Conservation (phyloP, 2,888 invertebrate species). For the Pinctada fucata region DNA sequence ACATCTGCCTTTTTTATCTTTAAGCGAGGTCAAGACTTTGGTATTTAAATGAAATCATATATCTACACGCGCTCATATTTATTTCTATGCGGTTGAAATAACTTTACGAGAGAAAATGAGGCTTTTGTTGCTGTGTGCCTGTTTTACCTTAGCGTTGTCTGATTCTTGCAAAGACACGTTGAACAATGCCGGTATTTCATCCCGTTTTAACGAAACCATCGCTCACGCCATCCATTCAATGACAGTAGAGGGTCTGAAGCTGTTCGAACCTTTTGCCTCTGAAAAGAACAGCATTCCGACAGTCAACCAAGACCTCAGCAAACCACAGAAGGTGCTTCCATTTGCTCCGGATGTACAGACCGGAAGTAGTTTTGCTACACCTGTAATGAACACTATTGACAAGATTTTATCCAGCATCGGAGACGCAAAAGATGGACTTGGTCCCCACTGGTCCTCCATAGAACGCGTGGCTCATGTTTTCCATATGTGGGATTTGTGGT, state of each 20-base stretch:
- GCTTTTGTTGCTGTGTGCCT: too few relatives aligned
- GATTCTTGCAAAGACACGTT: not conserved
- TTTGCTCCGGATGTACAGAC: slow-evolving; percentile 55
- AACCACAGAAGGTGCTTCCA: slow-evolving; percentile 49
- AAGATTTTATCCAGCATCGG: slow-evolving; percentile 61
- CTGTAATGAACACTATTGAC: slow-evolving; percentile 61
- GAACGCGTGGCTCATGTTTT: slow-evolving; percentile 66
- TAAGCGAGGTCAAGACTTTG: too few relatives aligned
- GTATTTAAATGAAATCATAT: too few relatives aligned
- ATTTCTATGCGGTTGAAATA: too few relatives aligned
- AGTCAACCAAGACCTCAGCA: slow-evolving; percentile 60
- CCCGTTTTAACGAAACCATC: slow-evolving; percentile 62
- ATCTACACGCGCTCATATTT: too few relatives aligned
- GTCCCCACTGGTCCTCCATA: slow-evolving; percentile 65
- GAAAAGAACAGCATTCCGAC: slow-evolving; percentile 61
- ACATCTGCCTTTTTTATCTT: too few relatives aligned
- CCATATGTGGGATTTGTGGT: slow-evolving; percentile 68
- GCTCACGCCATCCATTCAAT: slow-evolving; percentile 67
- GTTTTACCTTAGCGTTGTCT: too few relatives aligned
- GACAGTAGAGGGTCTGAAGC: slow-evolving; percentile 59
- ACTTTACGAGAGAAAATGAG: too few relatives aligned
- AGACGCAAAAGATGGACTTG: slow-evolving; percentile 62
- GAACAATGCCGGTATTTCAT: slow-evolving; percentile 42
- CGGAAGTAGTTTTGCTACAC: slow-evolving; percentile 53
- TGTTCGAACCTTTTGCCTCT: slow-evolving; percentile 57